These are phyloP conservation scores for Drosophila rufa DNA, from an alignment of 1,140 invertebrate species.

Conservation along the genomic window DNA sequence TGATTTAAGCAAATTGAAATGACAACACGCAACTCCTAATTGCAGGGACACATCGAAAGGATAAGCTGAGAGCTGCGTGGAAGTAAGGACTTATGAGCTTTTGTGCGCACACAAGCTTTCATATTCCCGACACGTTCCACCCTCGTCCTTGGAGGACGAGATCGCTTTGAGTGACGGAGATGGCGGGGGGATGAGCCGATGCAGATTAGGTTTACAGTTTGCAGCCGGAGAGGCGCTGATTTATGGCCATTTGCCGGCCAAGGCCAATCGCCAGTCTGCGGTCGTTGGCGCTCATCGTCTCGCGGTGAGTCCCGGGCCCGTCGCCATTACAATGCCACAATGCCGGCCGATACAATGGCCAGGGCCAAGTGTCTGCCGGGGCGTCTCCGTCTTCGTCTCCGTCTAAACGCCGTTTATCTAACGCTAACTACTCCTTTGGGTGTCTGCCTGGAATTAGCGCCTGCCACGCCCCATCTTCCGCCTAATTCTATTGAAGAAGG, in stretches of 20 bases:
- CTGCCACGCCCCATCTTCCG: slow-evolving; percentile 36
- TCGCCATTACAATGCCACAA: slow-evolving; percentile 27
- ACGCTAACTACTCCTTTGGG: slow-evolving; percentile 79
- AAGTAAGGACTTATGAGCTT: slow-evolving; percentile 28
- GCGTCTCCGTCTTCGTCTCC: slow-evolving; percentile 21
- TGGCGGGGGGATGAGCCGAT: slow-evolving; percentile 20
- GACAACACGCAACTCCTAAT: slow-evolving; percentile 47
- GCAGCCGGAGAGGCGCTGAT: slow-evolving; percentile 55
- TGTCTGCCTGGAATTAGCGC: slow-evolving; percentile 70
- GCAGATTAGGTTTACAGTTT: slow-evolving; percentile 53
- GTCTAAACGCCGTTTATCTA: slow-evolving; percentile 70
- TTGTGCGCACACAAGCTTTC: slow-evolving; percentile 20
- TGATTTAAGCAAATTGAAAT: slow-evolving; percentile 70
- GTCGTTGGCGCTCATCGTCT: slow-evolving; percentile 52
- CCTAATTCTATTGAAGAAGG: slow-evolving; percentile 32
- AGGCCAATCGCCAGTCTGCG: slow-evolving; percentile 47
- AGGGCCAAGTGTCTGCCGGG: slow-evolving; percentile 43
- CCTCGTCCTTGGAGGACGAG: slow-evolving; percentile 7
- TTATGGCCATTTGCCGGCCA: slow-evolving; percentile 53
- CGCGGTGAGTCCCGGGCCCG: slow-evolving; percentile 22
- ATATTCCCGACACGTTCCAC: slow-evolving; percentile 41
- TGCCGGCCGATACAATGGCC: slow-evolving; percentile 44
- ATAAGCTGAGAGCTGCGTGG: background rate
- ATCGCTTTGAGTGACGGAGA: slow-evolving; percentile 6
- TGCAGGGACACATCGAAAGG: slow-evolving; percentile 22